These are phyloP conservation scores for Pangasius djambal DNA, from an alignment of 2,797 vertebrate genomes.

Conservation along the genomic window DNA sequence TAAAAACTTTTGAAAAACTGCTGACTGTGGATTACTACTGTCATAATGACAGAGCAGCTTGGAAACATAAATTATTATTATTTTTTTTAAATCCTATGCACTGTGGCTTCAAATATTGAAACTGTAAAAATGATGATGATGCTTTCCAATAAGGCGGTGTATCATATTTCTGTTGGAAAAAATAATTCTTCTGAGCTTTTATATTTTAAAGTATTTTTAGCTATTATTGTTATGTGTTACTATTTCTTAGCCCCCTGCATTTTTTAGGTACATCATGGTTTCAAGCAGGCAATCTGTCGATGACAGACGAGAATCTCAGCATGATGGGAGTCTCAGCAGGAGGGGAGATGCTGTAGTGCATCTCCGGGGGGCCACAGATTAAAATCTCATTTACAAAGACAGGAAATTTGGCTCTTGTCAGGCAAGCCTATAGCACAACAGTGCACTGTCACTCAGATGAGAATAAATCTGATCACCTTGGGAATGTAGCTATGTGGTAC, in stretches of 20 bases:
- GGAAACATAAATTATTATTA: background rate
- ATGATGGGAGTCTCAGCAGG: conserved; percentile 70
- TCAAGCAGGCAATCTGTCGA: conserved; percentile 63
- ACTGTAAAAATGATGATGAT: background rate
- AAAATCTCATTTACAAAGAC: conserved; percentile 80
- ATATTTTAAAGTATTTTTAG: background rate
- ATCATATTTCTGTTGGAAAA: background rate
- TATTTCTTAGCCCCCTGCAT: conserved; percentile 50
- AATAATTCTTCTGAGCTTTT: background rate
- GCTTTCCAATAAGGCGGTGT: background rate
- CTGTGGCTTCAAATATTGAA: background rate
- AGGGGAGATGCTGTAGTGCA: conserved; percentile 69
- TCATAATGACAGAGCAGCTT: background rate
- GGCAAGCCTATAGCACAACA: conserved; percentile 68
- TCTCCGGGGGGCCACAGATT: conserved; percentile 77
- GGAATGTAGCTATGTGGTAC: background rate
- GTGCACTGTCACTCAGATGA: conserved; percentile 58
- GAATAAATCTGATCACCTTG: conserved; percentile 33
- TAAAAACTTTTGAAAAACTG: background rate
- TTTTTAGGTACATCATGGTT: conserved; percentile 59
- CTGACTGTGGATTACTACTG: background rate
- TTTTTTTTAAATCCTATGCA: background rate
- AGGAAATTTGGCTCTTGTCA: conserved; percentile 74
- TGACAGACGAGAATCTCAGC: conserved; percentile 64
- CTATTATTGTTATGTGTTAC: background rate